phyloP scores from a whole-genome alignment of 2,797 vertebrate genomes.

The Thripadectes ignobilis region DNA sequence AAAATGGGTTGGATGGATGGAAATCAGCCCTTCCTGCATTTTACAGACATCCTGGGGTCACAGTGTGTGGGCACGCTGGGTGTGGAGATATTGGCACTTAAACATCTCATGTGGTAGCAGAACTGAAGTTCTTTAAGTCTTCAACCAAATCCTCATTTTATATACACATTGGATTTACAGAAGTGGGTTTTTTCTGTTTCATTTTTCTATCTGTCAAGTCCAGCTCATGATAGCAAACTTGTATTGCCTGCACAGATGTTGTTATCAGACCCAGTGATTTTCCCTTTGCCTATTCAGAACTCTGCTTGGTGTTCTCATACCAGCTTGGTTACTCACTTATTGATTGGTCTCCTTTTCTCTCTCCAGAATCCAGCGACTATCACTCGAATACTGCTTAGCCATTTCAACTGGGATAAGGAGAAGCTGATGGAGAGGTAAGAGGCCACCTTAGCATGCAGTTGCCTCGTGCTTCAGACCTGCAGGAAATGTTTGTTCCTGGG shows the following conservation, averaged over 20 bases:
- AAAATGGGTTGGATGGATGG: not conserved
- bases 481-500: not conserved
- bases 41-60: not conserved
- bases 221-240: not conserved
- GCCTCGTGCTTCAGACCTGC: not conserved
- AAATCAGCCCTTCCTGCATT: not conserved
- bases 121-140: not conserved
- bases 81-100: not conserved
- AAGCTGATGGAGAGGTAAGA: constrained; percentile 99
- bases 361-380: constrained; percentile 97
- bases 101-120: not conserved
- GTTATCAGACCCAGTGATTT: not conserved
- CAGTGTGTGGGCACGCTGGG: fast-evolving
- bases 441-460: not conserved
- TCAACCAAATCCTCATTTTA: not conserved
- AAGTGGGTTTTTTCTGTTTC: fast-evolving
- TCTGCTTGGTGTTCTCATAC: not conserved
- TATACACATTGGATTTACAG: not conserved
- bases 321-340: not conserved
- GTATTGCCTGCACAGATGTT: not conserved
- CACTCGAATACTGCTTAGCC: constrained; percentile 99
- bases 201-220: not conserved
- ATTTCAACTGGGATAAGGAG: constrained; percentile 99
- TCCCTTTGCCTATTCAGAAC: not conserved
- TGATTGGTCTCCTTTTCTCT: not conserved